A percentile compares a stretch with the other conserved stretches of the same genome.
Conservation (phyloP, 2,888 invertebrate genomes). For the Celastrina argiolus region DNA sequence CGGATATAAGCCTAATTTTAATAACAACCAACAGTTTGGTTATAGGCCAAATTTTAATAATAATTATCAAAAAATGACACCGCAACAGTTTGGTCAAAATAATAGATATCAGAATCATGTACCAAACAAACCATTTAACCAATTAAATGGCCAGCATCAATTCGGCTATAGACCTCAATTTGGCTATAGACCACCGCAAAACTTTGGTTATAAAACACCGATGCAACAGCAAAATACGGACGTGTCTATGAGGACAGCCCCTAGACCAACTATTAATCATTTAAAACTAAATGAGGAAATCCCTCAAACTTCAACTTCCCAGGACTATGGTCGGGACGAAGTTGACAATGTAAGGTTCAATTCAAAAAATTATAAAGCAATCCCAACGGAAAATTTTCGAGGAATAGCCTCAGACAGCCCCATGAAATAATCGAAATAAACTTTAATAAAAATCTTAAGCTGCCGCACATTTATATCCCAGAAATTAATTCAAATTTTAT, state of each 20-base stretch:
- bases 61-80: conserved; percentile 11
- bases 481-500: conserved; percentile 30
- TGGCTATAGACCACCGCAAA: conserved; percentile 4
- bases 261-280: neutral
- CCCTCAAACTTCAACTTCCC: neutral
- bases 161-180: conserved; percentile 8
- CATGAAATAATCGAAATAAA: conserved; percentile 25
- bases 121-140: neutral
- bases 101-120: neutral
- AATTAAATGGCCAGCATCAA: neutral
- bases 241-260: conserved; percentile 20
- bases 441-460: conserved; percentile 20
- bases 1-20: conserved; percentile 8
- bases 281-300: conserved; percentile 10
- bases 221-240: neutral
- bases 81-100: conserved; percentile 17
- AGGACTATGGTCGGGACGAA: neutral
- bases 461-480: conserved; percentile 30
- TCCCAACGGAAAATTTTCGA: neutral
- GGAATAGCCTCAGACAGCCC: neutral
- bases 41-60: conserved; percentile 16
- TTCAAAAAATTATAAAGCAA: neutral
- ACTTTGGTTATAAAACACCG: neutral
- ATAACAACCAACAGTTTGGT: conserved; percentile 2
- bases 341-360: neutral